phyloP scores from a whole-genome alignment of 2,113 vertebrate species.

The Gallinago media region DNA sequence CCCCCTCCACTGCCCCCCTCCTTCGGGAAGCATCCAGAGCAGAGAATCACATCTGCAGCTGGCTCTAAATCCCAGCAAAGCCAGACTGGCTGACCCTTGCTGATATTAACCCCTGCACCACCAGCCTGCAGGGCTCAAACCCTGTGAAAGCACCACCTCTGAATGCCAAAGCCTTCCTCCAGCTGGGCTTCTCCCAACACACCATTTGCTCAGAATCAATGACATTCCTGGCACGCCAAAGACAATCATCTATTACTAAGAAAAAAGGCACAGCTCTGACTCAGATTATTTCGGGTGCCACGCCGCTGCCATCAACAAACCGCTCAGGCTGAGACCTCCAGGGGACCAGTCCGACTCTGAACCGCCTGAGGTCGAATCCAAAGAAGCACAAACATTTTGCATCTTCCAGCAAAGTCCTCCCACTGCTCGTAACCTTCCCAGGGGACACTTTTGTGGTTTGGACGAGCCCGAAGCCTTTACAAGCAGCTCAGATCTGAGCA shows the following conservation, averaged over 20 bases:
- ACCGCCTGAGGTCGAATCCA: neutral
- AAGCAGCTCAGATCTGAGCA: neutral
- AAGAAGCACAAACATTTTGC: neutral
- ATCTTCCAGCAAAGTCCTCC: constrained; percentile 22
- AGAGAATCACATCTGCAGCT: constrained; percentile 43
- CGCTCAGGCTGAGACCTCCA: neutral
- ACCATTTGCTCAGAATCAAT: neutral
- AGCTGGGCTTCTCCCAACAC: neutral
- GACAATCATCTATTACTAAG: neutral
- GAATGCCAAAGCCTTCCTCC: neutral
- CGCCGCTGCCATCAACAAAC: neutral
- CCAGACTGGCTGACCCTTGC: neutral
- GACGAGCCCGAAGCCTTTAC: neutral
- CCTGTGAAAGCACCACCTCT: neutral
- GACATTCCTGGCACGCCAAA: neutral
- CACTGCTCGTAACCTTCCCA: neutral
- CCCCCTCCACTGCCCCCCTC: neutral
- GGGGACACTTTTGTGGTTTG: neutral
- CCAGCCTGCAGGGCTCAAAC: neutral
- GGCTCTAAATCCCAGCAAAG: constrained; percentile 15
- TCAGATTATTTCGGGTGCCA: neutral
- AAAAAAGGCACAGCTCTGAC: constrained; percentile 14
- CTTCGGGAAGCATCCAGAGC: constrained; percentile 21
- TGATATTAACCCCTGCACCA: constrained; percentile 13
- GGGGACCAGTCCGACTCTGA: neutral